A percentile compares a stretch with the other conserved stretches of the same genome.
Evolutionary conservation across 2,888 invertebrate genomes (phyloP).

Genomic region (Phytoseiulus persimilis): DNA sequence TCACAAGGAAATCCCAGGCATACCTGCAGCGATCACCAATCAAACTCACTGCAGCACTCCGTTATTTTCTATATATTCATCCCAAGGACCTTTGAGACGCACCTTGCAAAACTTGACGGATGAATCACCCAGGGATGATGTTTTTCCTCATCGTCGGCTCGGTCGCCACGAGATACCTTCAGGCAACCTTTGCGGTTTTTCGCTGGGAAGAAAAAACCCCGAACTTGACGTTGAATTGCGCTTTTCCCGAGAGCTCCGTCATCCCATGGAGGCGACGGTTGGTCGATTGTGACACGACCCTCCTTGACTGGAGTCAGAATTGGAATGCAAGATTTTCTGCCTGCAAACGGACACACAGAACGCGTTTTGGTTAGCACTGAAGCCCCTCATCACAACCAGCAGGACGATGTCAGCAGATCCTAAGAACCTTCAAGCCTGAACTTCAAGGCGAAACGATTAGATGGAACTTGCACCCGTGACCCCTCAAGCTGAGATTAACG

Average conservation of each 20-base stretch:
- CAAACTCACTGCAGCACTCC: not conserved
- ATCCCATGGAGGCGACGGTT: not conserved
- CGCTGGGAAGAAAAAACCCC: not conserved
- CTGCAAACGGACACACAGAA: no score
- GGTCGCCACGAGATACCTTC: not conserved
- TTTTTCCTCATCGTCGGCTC: not conserved
- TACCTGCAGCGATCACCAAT: not conserved
- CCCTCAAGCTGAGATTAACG: no score
- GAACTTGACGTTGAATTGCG: not conserved
- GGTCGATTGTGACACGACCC: not conserved
- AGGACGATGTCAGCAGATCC: no score
- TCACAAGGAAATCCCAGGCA: not conserved
- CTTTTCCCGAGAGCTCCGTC: not conserved
- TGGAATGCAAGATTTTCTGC: no score
- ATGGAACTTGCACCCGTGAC: no score
- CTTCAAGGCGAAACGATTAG: no score
- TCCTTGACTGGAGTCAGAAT: not conserved
- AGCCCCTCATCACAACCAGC: no score
- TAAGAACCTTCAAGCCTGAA: no score
- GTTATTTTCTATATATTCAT: not conserved
- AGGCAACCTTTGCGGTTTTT: not conserved
- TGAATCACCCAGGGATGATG: conserved; percentile 16
- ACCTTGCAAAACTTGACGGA: not conserved
- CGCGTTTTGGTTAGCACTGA: no score
- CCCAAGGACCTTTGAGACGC: no score